Evolutionary conservation across 2,888 invertebrate genomes (phyloP).

Genomic region (Cosmopolites sordidus): DNA sequence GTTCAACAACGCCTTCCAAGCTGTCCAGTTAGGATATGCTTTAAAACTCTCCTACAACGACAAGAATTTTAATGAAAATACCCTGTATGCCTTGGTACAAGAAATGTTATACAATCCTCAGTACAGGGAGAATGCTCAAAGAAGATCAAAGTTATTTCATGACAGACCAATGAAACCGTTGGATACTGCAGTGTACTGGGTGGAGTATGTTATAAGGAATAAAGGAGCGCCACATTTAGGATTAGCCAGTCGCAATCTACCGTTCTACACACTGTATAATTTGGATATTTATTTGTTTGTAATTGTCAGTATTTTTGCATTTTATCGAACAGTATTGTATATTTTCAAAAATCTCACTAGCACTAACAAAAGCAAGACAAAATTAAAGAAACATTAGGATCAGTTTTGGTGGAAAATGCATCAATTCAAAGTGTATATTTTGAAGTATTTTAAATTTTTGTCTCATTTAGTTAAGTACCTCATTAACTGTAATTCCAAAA

Average conservation of each 20-base stretch:
- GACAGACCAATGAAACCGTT: constrained; percentile 37
- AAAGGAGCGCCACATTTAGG: constrained; percentile 38
- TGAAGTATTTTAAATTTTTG: too few species aligned
- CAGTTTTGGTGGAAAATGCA: too few species aligned
- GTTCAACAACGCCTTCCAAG: constrained; percentile 49
- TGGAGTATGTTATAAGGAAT: constrained; percentile 37
- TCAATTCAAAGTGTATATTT: too few species aligned
- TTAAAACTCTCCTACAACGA: constrained; percentile 42
- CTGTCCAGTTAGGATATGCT: constrained; percentile 34
- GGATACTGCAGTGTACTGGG: constrained; percentile 38
- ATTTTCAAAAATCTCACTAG: background rate
- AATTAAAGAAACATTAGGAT: too few species aligned
- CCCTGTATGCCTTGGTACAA: constrained; percentile 6
- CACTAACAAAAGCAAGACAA: too few species aligned
- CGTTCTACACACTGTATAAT: constrained; percentile 35
- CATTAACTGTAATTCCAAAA: too few species aligned
- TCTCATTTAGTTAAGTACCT: too few species aligned
- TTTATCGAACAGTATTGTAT: background rate
- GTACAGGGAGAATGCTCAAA: constrained; percentile 33
- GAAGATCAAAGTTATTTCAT: constrained; percentile 34
- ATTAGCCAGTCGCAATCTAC: constrained; percentile 31
- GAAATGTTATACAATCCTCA: constrained; percentile 20
- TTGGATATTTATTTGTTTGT: constrained; percentile 32
- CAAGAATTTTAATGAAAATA: constrained; percentile 24
- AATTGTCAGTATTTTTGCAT: background rate